Evolutionary conservation across 2,888 invertebrate genomes (phyloP), one percentile per base, ranked within the genome.

Genomic region (Watsonalla cultraria): DNA sequence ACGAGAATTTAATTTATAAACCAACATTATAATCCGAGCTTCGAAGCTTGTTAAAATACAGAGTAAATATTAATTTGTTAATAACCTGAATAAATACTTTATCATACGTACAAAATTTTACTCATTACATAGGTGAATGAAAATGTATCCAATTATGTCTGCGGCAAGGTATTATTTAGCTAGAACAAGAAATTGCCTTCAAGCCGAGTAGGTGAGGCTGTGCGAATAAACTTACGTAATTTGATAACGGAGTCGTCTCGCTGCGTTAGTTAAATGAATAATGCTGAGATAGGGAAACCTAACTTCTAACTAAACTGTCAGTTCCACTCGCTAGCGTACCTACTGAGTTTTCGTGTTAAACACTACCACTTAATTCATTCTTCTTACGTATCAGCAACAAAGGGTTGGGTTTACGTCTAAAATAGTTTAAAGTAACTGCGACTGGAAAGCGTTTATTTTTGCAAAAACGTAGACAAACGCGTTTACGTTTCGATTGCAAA

Each of bases 201-300:
- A 39, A 49, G 46, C 50, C 15, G 51, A 54, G 50, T 46, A 50
- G 46, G 24, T 24, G 51, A 34, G 45, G 6, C 37, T 33, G 47
- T 37, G 46, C 11, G 33, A 7, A 45, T 33, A 11, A 14, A 15
- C n/a, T 14, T 14, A 13, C 7, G 33, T 13, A 35, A 48, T n/a
- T 34, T 35, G 48, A 42, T 42, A 42, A 42, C 42, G 42, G 5
- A 42, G 42, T 11, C 42, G 42, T 42, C 42, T 42, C 42, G 42
- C 42, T 42, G 42, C 11, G 9, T 42, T 42, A 42, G 42, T 42
- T 42, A 42, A 42, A 42, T 42, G 42, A 42, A 42, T 42, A 42
- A 42, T 11, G 11, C 42, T 11, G 42, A 42, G 42, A 42, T 8
- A 42, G 42, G 11, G 42, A 8, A 11, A 42, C 11, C 42, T 42